These are phyloP conservation scores for Sclerodermus sp. DNA, from an alignment of 2,888 invertebrate species.

Conservation along the genomic window DNA sequence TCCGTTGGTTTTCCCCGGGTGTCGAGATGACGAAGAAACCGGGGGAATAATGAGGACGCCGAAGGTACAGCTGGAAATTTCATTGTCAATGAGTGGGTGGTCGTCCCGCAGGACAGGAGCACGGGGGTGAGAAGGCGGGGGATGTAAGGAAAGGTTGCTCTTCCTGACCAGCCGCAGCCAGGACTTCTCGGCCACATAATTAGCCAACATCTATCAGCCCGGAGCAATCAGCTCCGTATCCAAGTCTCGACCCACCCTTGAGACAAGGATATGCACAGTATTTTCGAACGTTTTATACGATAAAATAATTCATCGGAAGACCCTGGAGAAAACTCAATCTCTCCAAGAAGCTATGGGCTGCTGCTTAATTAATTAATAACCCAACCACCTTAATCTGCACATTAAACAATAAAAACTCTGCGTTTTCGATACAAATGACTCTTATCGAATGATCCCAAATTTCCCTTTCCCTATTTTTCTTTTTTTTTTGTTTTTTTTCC, in stretches of 20 bases:
- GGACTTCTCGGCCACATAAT: slow-evolving; percentile 55
- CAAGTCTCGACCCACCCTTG: slow-evolving; percentile 44
- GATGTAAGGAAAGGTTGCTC: slow-evolving; percentile 38
- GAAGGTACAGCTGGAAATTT: slow-evolving; percentile 15
- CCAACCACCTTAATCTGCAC: too few species aligned
- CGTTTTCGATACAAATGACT: too few species aligned
- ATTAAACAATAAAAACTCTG: too few species aligned
- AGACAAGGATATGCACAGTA: slow-evolving; percentile 23
- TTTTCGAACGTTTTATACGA: slow-evolving; percentile 23
- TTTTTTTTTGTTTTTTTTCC: too few species aligned
- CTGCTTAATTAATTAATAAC: too few species aligned
- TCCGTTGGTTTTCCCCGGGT: too few species aligned
- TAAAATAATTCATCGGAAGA: slow-evolving; percentile 18
- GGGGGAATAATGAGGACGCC: too few species aligned
- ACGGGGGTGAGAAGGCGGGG: slow-evolving; percentile 32
- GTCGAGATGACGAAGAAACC: too few species aligned
- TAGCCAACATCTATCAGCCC: slow-evolving; percentile 59
- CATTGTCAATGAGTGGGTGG: slow-evolving; percentile 48
- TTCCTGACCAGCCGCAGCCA: slow-evolving; percentile 42
- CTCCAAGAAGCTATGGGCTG: too few species aligned
- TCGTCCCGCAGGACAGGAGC: slow-evolving; percentile 32
- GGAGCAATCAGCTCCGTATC: slow-evolving; percentile 51
- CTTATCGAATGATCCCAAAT: too few species aligned
- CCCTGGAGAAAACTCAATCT: not conserved
- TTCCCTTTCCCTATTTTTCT: too few species aligned